A percentile compares a stretch with the other conserved stretches of the same genome.
These are phyloP conservation scores for Cephus runcator DNA, from an alignment of 2,888 invertebrate genomes.

Conservation along the genomic window DNA sequence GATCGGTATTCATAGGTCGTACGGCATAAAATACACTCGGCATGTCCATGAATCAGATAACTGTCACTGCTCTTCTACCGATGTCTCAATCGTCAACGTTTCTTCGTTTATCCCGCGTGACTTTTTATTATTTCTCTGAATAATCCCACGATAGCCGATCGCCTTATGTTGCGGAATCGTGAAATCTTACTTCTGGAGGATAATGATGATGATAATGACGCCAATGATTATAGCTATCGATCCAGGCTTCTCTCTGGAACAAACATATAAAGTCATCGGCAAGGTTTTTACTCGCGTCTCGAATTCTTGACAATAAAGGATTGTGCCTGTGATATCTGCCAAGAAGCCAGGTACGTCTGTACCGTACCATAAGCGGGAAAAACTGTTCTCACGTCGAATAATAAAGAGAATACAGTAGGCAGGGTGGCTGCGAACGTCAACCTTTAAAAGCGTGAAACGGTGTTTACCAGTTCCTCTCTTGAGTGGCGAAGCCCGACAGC, in stretches of 20 bases:
- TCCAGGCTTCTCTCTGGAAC: neutral
- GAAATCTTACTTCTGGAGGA: neutral
- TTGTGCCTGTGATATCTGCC: neutral
- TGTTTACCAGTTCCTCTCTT: neutral
- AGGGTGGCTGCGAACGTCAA: neutral
- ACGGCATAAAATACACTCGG: slow-evolving; percentile 65
- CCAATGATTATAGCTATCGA: neutral
- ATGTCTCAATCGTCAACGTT: slow-evolving; percentile 62
- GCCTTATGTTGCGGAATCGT: slow-evolving; percentile 3
- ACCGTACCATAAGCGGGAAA: neutral
- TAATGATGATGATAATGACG: neutral
- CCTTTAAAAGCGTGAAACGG: neutral
- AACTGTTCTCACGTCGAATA: neutral
- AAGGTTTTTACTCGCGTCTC: neutral
- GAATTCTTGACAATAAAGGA: neutral
- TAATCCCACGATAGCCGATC: slow-evolving; percentile 35
- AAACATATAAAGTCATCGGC: neutral
- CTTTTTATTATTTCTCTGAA: slow-evolving; percentile 39
- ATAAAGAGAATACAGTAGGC: neutral
- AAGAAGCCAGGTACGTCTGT: neutral
- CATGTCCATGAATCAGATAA: slow-evolving; percentile 67
- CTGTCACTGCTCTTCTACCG: slow-evolving; percentile 62
- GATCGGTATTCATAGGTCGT: slow-evolving; percentile 66
- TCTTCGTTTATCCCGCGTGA: slow-evolving; percentile 30
- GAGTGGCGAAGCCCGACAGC: neutral